Evolutionary conservation across 1,140 invertebrate species (phyloP), one percentile per base, ranked within the genome.

Genomic region (Pissodes strobi): DNA sequence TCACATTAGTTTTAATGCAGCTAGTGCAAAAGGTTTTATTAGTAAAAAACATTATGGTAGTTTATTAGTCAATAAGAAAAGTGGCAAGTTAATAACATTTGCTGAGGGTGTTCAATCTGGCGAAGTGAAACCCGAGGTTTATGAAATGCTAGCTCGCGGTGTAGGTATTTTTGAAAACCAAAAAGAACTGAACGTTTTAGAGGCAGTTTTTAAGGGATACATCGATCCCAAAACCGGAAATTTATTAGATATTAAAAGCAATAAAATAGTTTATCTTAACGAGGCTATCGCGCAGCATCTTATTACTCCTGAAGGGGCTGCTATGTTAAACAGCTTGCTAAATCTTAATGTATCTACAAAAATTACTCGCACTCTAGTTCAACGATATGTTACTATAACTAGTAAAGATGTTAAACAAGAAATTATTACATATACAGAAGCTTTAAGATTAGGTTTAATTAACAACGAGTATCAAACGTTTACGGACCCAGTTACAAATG

Each of bases 221-320:
- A 82, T 98, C 17, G 91, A 97, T 79, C 88, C 94, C 6, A 89
- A 89, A 76, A 90, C 88, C 25, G 95, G 94, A 9, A 87, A 94
- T 74, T 80, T 98, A 43, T 79, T 92, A 48, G 91, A 98, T 78
- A 84, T 88, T 3, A 83, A 84, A 69, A 89, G 85, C 19, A 88
- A 88, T 67, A 87, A 88, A 77, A 83, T 88, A 67, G 82, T 97
- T 70, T 89, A 91, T 68, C 85, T 95, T 45, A 88, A 93, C 71
- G 88, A 92, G 74, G 93, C 93, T 27, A 89, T 97, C 51, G 87
- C 91, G 75, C 84, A 88, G 34, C 89, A 90, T 73, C 82, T 94
- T 51, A 92, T 96, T 10, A 90, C 92, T 6, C 85, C 89, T 1
- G 90, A 95, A 77, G 93, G 94, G 49, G 92, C 92, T 39, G 87